Conservation (phyloP, 2,113 vertebrate genomes). For the Perca schrenkii region DNA sequence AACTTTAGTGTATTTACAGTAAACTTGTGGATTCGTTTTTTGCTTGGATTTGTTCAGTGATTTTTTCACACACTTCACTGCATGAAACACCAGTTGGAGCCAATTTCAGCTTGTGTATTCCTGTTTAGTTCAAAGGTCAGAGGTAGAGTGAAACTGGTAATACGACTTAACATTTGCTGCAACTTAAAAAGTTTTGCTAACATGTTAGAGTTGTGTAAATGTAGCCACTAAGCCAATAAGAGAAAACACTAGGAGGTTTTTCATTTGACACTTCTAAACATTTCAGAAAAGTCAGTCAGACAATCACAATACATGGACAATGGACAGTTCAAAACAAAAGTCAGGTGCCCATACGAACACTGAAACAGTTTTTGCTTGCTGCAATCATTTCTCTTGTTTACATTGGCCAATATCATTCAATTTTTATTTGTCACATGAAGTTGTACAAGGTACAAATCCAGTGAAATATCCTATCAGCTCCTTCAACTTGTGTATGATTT, state of each 20-base stretch:
- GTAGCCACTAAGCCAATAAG: no score
- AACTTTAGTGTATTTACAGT: constrained; percentile 2
- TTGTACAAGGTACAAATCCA: no score
- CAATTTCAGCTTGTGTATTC: background rate
- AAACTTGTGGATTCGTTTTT: background rate
- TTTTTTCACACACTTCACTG: background rate
- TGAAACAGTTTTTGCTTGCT: no score
- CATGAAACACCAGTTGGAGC: background rate
- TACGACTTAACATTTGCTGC: background rate
- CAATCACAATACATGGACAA: background rate
- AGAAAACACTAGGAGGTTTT: background rate
- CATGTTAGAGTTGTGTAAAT: background rate
- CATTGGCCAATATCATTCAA: no score
- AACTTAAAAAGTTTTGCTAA: no score
- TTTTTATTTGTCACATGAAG: no score
- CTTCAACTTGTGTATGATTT: no score
- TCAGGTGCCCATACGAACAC: no score
- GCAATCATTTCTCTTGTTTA: no score
- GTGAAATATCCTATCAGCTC: no score
- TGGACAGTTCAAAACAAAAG: background rate
- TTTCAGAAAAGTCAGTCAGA: background rate
- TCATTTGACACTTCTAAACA: background rate
- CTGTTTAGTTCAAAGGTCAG: background rate
- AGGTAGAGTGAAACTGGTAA: background rate
- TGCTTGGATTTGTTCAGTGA: background rate